Percentiles rank a stretch among this genome's conserved stretches.
phyloP scores from a whole-genome alignment of 2,113 vertebrate genomes.

The Crotalus viridis region DNA sequence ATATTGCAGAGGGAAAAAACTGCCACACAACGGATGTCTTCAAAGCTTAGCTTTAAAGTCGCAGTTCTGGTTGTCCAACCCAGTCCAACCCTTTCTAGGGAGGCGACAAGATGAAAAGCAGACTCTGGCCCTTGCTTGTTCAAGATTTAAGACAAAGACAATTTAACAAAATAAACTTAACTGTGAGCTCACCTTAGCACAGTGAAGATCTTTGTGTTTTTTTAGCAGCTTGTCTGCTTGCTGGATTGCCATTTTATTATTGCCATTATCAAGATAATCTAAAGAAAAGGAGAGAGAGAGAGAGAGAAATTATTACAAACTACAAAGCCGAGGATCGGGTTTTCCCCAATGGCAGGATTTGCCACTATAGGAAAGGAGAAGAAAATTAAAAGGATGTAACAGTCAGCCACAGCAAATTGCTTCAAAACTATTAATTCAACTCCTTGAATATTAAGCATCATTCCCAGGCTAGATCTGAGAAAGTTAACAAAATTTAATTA shows the following conservation, averaged over 20 bases:
- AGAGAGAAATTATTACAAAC: constrained; percentile 12
- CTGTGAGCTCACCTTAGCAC: constrained; percentile 85
- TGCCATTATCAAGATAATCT: constrained; percentile 99
- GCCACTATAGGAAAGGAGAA: constrained; percentile 31
- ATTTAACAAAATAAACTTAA: background rate
- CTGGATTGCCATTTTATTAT: constrained; percentile 99
- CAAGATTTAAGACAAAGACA: background rate
- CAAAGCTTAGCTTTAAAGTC: background rate
- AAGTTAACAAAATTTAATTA: constrained; percentile 14
- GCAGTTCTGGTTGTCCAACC: background rate
- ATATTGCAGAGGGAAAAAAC: too few relatives aligned
- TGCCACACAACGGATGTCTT: background rate
- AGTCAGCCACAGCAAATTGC: background rate
- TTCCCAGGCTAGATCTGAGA: background rate
- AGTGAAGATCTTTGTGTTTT: constrained; percentile 98
- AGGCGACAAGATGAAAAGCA: background rate
- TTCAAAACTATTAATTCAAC: constrained; percentile 9
- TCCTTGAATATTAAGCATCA: background rate
- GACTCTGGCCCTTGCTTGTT: background rate
- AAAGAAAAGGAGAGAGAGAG: constrained; percentile 27
- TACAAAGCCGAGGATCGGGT: background rate
- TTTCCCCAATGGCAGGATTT: background rate
- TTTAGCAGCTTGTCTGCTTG: constrained; percentile 97
- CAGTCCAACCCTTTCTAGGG: too few relatives aligned
- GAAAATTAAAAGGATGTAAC: background rate